Evolutionary conservation across 2,888 invertebrate genomes (phyloP).

Genomic region (Abrostola tripartita): DNA sequence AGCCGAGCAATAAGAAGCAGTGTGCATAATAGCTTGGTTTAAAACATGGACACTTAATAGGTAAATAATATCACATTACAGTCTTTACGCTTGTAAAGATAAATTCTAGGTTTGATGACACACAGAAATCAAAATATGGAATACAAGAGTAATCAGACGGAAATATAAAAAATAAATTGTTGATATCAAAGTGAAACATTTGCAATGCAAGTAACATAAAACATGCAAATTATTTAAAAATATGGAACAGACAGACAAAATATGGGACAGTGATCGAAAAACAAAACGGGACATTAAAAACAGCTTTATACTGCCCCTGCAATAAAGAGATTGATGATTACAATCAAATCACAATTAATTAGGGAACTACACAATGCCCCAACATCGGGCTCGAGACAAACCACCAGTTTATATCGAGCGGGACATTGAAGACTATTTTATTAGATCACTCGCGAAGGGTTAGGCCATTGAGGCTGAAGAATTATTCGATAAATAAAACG

Average conservation of each 20-base stretch:
- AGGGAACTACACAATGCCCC: conserved; percentile 20
- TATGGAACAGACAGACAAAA: background rate
- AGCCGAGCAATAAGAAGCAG: background rate
- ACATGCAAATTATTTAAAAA: background rate
- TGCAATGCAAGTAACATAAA: background rate
- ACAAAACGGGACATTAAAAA: background rate
- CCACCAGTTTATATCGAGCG: conserved; percentile 2
- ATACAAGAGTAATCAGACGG: too few relatives aligned
- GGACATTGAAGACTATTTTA: conserved; percentile 12
- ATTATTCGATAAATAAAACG: conserved; percentile 3
- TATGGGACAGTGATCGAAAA: background rate
- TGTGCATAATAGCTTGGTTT: background rate
- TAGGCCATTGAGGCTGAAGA: conserved; percentile 8
- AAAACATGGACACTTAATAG: background rate
- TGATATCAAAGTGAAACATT: too few relatives aligned
- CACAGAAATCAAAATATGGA: too few relatives aligned
- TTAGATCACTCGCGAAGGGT: conserved; percentile 11
- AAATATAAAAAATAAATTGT: too few relatives aligned
- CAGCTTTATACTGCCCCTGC: conserved; percentile 1
- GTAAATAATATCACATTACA: too few relatives aligned
- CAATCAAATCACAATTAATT: conserved; percentile 27
- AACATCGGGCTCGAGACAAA: conserved; percentile 5
- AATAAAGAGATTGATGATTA: conserved; percentile 23
- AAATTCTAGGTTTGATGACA: too few relatives aligned
- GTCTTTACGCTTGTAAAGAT: too few relatives aligned